Evolutionary conservation across 2,888 invertebrate genomes (phyloP).

Genomic region (Petrophora chlorosata): DNA sequence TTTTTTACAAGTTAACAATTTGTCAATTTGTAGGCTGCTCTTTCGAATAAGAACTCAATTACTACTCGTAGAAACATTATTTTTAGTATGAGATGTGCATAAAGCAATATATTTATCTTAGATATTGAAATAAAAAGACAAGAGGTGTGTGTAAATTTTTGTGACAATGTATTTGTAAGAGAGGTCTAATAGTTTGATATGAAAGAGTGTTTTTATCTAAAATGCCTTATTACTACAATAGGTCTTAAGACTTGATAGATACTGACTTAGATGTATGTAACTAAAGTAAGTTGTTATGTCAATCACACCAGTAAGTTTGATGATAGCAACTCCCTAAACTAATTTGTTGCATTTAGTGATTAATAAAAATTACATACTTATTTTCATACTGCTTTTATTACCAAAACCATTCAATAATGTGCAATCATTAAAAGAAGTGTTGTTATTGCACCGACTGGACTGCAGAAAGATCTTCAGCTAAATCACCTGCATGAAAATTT

Average conservation of each 20-base stretch:
- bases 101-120: constrained; percentile 73
- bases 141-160: constrained; percentile 68
- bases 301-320: constrained; percentile 63
- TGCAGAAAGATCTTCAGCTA: constrained; percentile 38
- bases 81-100: constrained; percentile 60
- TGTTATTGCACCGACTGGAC: constrained; percentile 33
- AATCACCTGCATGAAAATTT: constrained; percentile 44
- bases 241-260: constrained; percentile 81
- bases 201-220: constrained; percentile 80
- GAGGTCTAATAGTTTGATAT: constrained; percentile 82
- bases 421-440: background rate
- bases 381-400: constrained; percentile 61
- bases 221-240: constrained; percentile 83
- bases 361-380: constrained; percentile 83
- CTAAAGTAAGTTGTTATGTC: constrained; percentile 66
- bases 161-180: constrained; percentile 65
- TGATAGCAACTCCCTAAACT: constrained; percentile 74
- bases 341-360: constrained; percentile 83
- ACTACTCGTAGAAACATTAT: constrained; percentile 61
- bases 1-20: constrained; percentile 41
- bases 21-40: constrained; percentile 77
- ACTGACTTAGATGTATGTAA: constrained; percentile 77
- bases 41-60: constrained; percentile 69
- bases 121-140: constrained; percentile 57
- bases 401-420: constrained; percentile 1